Percentiles rank a stretch among this genome's conserved stretches.
Evolutionary conservation across 2,888 invertebrate species (phyloP).

Genomic region (Agonopterix alstromeriana): DNA sequence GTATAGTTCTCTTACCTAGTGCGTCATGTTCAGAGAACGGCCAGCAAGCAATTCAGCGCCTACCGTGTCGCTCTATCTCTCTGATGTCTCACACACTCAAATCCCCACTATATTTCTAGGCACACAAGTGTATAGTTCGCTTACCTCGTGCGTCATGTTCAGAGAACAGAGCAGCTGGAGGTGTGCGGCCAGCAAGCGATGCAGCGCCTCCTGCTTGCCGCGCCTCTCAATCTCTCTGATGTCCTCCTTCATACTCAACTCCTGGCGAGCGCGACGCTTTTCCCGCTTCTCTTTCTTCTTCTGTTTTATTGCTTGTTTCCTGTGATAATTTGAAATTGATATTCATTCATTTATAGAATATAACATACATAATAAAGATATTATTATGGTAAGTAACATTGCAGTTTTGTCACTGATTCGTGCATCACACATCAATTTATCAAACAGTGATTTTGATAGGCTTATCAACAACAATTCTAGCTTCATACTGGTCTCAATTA

Average conservation of each 20-base stretch:
- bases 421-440: too few species aligned
- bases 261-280: constrained; percentile 48
- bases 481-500: too few species aligned
- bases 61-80: constrained; percentile 55
- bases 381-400: too few species aligned
- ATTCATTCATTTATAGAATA: too few species aligned
- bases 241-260: constrained; percentile 57
- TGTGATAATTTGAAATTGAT: too few species aligned
- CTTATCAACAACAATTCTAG: too few species aligned
- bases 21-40: too few species aligned
- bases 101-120: too few species aligned
- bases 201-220: constrained; percentile 72
- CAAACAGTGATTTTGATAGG: too few species aligned
- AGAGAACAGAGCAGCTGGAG: constrained; percentile 81
- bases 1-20: too few species aligned
- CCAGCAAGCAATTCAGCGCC: constrained; percentile 75
- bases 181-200: constrained; percentile 78
- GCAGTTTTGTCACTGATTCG: too few species aligned
- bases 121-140: background rate
- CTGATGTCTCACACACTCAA: constrained; percentile 51
- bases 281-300: constrained; percentile 49
- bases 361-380: too few species aligned
- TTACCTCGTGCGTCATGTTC: constrained; percentile 67
- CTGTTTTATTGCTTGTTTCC: constrained; percentile 43
- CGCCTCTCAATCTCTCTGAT: constrained; percentile 49